Evolutionary conservation across 2,113 vertebrate genomes (phyloP), one percentile per base, ranked within the genome.

Genomic region (Sceloporus tristichus): DNA sequence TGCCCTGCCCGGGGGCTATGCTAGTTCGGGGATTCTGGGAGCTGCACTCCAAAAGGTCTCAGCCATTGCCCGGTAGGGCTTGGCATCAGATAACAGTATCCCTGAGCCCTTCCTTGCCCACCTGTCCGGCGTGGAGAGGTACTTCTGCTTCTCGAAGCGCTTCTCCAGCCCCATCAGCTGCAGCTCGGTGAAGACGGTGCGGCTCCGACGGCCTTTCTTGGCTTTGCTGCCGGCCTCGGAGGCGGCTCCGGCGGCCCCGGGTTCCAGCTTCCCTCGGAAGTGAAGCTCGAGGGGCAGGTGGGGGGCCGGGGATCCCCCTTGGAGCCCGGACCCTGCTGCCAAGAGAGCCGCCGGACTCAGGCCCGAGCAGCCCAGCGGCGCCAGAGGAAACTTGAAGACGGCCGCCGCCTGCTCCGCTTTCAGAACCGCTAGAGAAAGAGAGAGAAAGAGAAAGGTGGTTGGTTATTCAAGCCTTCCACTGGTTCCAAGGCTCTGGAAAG

Each of bases 111-210:
- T 3, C 25, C 2, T 10, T 2, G 5, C 93, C 92, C 95, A 99
- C 99, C 99, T 98, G 95, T 99, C 99, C 0, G 99, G 99, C 0
- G 99, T 99, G 59, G 99, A 99, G 62, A 99, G 98, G 89, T 99
- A 99, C 93, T 99, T 99, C 95, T 99, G 99, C 95, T 99, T 99
- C 96, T 99, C 99, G 92, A 99, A 99, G 94, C 98, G 98, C 59
- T 99, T 99, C 97, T 99, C 99, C 94, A 99, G 95, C 29, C 99
- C 99, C 98, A 99, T 99, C 21, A 99, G 97, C 95, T 99, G 99
- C 90, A 99, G 97, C 92, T 99, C 99, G 0, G 99, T 99, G 95
- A 99, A 99, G 79, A 99, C 99, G 0, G 99, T 99, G 88, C 99
- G 98, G 95, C 99, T 99, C 54, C 99, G 95, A n/a, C 99, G 97